Percentiles rank a stretch among this genome's conserved stretches.
Conservation (phyloP, 2,797 vertebrate genomes). For the Acanthurus tractus region DNA sequence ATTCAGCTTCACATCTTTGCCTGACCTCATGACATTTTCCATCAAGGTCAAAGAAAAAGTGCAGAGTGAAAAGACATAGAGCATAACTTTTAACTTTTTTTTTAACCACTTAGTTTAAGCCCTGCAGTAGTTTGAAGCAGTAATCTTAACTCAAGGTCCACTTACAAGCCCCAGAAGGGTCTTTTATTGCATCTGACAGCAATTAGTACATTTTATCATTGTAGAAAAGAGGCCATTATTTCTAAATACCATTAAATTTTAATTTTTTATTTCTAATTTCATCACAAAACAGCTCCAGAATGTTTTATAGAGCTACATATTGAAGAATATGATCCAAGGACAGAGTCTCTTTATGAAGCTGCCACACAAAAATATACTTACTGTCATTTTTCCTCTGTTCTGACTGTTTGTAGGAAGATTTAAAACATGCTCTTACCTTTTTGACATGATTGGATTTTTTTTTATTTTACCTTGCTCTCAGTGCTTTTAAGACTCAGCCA, state of each 20-base stretch:
- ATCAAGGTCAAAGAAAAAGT: too few relatives aligned
- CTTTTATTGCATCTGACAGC: not conserved
- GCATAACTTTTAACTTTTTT: too few relatives aligned
- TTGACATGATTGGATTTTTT: conserved; percentile 2
- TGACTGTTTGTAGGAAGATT: conserved; percentile 38
- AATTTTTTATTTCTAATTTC: not conserved
- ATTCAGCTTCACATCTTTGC: too few relatives aligned
- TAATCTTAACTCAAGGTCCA: too few relatives aligned
- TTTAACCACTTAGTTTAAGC: too few relatives aligned
- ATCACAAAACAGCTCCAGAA: not conserved
- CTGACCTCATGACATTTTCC: too few relatives aligned
- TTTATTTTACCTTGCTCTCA: conserved; percentile 7
- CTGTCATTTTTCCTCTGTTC: conserved; percentile 40
- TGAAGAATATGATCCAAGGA: not conserved
- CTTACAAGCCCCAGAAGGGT: too few relatives aligned
- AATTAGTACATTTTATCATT: not conserved
- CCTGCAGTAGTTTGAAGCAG: too few relatives aligned
- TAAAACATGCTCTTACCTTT: conserved; percentile 71
- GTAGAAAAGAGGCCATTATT: not conserved
- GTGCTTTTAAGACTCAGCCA: conserved; percentile 25
- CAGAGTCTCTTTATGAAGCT: not conserved
- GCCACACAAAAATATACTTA: conserved; percentile 48
- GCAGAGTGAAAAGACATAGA: too few relatives aligned
- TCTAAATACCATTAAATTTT: not conserved
- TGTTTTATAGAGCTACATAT: not conserved